Evolutionary conservation across 2,113 vertebrate genomes (phyloP).

Genomic region (Otus sunia): DNA sequence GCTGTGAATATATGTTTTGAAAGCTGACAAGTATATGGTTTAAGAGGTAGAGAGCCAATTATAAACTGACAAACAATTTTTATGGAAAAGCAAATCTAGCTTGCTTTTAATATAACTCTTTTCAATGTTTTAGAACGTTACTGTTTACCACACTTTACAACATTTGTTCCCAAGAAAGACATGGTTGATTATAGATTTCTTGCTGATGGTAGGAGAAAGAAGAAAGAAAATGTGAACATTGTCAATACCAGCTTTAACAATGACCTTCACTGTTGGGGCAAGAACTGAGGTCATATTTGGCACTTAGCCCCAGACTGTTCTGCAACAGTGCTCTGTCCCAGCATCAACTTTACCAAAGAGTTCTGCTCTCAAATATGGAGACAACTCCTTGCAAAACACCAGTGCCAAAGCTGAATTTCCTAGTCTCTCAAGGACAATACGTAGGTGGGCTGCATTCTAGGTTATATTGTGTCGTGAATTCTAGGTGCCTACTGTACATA

Average conservation of each 20-base stretch:
- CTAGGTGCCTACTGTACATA: not conserved
- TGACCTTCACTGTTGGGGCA: constrained; percentile 49
- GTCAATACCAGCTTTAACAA: constrained; percentile 64
- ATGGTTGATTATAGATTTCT: constrained; percentile 71
- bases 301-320: constrained; percentile 68
- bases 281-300: constrained; percentile 78
- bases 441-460: not conserved
- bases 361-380: constrained; percentile 49
- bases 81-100: not conserved
- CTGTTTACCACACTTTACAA: not conserved
- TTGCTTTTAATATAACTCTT: not conserved
- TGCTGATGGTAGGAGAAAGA: constrained; percentile 21
- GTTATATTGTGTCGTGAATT: not conserved
- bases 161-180: not conserved
- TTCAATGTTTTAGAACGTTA: not conserved
- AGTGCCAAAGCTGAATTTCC: constrained; percentile 60
- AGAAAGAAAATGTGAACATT: constrained; percentile 49
- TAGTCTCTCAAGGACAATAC: constrained; percentile 23
- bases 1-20: not conserved
- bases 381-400: constrained; percentile 60
- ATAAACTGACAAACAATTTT: not conserved
- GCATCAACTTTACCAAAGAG: constrained; percentile 65
- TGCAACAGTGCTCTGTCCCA: constrained; percentile 62
- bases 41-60: not conserved
- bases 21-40: not conserved